phyloP scores from a whole-genome alignment of 2,797 vertebrate species.

The Hipposideros larvatus region DNA sequence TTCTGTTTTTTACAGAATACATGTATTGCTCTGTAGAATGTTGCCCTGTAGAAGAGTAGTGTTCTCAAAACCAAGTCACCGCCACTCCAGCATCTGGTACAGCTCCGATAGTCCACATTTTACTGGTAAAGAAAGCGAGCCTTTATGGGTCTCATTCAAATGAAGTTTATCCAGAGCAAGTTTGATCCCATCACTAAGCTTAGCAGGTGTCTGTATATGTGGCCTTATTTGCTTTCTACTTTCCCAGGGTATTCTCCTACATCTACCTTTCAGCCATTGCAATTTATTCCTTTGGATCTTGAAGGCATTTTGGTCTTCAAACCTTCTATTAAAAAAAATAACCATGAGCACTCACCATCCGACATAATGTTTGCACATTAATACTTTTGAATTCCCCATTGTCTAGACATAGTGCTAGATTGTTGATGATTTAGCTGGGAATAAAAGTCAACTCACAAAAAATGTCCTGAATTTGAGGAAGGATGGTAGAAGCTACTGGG shows the following conservation, averaged over 20 bases:
- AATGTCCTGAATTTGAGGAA: not conserved
- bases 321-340: not conserved
- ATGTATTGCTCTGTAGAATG: no score
- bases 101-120: not conserved
- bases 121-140: not conserved
- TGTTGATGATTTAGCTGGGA: not conserved
- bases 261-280: not conserved
- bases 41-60: not conserved
- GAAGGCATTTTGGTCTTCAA: not conserved
- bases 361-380: fast-evolving
- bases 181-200: not conserved
- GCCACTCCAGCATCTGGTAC: not conserved
- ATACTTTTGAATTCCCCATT: not conserved
- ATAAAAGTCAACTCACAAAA: not conserved
- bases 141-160: not conserved
- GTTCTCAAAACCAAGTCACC: not conserved
- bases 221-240: not conserved
- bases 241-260: not conserved
- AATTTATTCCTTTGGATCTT: not conserved
- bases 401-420: not conserved
- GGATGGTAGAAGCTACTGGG: not conserved
- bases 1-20: no score
- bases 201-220: not conserved
- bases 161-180: not conserved
- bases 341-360: not conserved